Percentiles rank a stretch among this genome's conserved stretches.
Evolutionary conservation across 2,113 vertebrate species (phyloP).

Genomic region (Oncorhynchus keta): DNA sequence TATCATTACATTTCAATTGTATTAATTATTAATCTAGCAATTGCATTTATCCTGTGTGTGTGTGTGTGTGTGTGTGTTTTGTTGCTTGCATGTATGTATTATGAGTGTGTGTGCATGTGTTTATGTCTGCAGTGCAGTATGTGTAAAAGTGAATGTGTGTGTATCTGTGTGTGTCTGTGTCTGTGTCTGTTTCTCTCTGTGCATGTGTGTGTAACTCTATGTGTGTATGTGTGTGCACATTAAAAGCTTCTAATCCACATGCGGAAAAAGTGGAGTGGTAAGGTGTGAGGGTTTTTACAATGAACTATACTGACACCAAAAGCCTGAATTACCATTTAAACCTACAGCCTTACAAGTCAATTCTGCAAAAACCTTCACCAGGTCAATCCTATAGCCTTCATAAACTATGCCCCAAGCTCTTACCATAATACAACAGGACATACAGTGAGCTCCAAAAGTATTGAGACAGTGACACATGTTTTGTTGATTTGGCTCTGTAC

Average conservation of each 20-base stretch:
- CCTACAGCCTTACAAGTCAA: slow-evolving; percentile 40
- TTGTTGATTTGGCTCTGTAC: too few species aligned
- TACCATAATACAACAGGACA: slow-evolving; percentile 24
- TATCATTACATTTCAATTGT: neutral
- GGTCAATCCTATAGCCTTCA: neutral
- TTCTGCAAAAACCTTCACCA: slow-evolving; percentile 21
- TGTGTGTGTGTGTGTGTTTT: neutral
- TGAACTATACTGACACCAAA: slow-evolving; percentile 46
- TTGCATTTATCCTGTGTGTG: neutral
- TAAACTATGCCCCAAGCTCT: slow-evolving; percentile 24
- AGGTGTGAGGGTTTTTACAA: slow-evolving; percentile 29
- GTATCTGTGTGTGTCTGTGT: too few species aligned
- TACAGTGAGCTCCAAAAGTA: neutral
- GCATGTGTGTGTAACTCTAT: neutral
- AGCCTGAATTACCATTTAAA: slow-evolving; percentile 23
- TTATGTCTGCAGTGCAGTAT: too few species aligned
- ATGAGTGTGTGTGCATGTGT: slow-evolving; percentile 19
- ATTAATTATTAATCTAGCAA: neutral
- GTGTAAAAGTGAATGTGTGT: too few species aligned
- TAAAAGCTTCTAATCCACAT: slow-evolving; percentile 70
- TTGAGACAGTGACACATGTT: neutral
- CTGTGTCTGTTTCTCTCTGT: neutral
- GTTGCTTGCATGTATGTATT: neutral
- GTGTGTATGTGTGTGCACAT: slow-evolving; percentile 38
- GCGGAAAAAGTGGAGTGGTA: slow-evolving; percentile 46